A percentile compares a stretch with the other conserved stretches of the same genome.
Conservation (phyloP, 2,888 invertebrate species). For the Eristalinus sepulchralis region DNA sequence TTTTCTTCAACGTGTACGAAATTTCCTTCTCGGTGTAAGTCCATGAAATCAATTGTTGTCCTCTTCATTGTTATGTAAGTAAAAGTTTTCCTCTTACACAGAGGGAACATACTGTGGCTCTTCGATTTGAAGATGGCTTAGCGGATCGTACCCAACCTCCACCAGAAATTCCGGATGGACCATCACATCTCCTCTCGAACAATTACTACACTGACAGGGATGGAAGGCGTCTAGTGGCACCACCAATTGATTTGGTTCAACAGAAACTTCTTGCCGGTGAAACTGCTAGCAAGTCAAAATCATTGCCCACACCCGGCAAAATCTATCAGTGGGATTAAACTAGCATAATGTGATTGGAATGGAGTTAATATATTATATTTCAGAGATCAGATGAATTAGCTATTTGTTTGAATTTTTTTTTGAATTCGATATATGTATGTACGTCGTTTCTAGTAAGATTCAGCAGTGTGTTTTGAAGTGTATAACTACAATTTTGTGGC, state of each 20-base stretch:
- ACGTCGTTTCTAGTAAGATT: no score
- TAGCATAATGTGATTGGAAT: neutral
- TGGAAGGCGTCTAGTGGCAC: conserved; percentile 87
- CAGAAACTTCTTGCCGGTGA: conserved; percentile 75
- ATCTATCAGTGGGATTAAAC: conserved; percentile 83
- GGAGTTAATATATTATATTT: neutral
- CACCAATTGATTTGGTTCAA: conserved; percentile 77
- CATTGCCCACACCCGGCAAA: conserved; percentile 83
- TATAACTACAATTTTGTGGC: no score
- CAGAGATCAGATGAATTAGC: neutral
- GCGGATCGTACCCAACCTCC: conserved; percentile 90
- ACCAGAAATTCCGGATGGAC: conserved; percentile 91
- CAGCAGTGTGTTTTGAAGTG: no score
- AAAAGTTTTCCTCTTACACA: conserved; percentile 74
- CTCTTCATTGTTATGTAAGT: conserved; percentile 75
- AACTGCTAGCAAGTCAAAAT: conserved; percentile 74
- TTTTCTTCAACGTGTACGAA: conserved; percentile 83
- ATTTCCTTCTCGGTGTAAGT: conserved; percentile 86
- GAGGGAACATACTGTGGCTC: conserved; percentile 84
- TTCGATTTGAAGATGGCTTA: conserved; percentile 86
- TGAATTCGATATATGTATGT: neutral
- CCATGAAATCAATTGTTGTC: conserved; percentile 12
- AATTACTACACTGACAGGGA: conserved; percentile 94
- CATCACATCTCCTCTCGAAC: conserved; percentile 87
- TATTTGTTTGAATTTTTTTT: neutral